Evolutionary conservation across 2,797 vertebrate genomes (phyloP), one percentile per base, ranked within the genome.

Genomic region (Urophycis tenuis): DNA sequence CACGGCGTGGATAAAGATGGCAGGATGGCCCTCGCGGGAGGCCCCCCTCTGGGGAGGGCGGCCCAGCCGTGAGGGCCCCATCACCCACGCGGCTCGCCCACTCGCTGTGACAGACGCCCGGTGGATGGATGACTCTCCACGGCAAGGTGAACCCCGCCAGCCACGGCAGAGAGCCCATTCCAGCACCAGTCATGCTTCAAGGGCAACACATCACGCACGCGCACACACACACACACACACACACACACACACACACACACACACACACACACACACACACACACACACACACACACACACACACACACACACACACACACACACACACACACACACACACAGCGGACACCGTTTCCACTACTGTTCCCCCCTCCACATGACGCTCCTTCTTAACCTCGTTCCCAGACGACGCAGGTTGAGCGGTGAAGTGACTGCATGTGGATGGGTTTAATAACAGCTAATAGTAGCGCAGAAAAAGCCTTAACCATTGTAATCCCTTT

Each of bases 101-200:
- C 81, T 45, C 74, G 31, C 77, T 64, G 75, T 45, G 67, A 71
- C 81, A 78, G n/a, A 60, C 75, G 83, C 76, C 76, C 41, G 41
- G 79, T 81, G 73, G 80, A 87, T 84, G 77, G 80, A 88, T 86
- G 81, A 49, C 31, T 80, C 82, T 76, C 71, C 0, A 3, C 34
- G 82, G 83, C 39, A 70, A 82, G 84, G 81, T 82, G 25, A 30
- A 84, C 82, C 84, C 49, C 72, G 14, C 2, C 5, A 87, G 69
- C 74, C 39, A 67, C 81, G 78, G 78, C 81, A 81, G 81, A 74
- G 53, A 85, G 77, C 82, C 79, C 74, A 89, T 90, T 90, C 89
- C 74, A 79, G 88, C 73, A 0, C 85, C 45, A 83, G 87, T 89
- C 90, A 91, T 87, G 88, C 78, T 81, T 91, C 90, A 92, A 92